These are phyloP conservation scores for Eustalomyia histrio DNA, from an alignment of 2,888 invertebrate species.

Conservation along the genomic window DNA sequence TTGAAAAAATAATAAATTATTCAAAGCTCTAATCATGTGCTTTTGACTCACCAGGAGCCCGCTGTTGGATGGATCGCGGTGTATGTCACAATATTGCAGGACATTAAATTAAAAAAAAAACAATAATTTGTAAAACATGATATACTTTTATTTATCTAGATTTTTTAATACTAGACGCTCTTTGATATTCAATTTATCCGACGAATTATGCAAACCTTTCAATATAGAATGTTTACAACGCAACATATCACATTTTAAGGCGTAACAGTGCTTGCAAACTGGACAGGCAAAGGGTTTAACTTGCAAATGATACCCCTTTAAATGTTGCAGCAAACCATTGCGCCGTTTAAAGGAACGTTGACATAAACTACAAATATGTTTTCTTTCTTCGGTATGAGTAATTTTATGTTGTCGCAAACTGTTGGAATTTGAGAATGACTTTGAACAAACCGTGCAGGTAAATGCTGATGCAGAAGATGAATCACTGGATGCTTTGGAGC, in stretches of 20 bases:
- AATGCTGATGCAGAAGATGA: conserved; percentile 13
- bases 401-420: conserved; percentile 77
- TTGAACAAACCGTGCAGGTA: conserved; percentile 65
- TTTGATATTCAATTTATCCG: conserved; percentile 10
- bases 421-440: conserved; percentile 66
- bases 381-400: conserved; percentile 75
- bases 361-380: conserved; percentile 76
- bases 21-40: too few species aligned
- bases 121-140: neutral
- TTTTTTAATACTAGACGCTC: conserved; percentile 26
- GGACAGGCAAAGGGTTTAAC: conserved; percentile 77
- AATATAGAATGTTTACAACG: conserved; percentile 76
- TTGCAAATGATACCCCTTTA: conserved; percentile 77
- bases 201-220: conserved; percentile 7
- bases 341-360: conserved; percentile 77
- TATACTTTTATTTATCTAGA: conserved; percentile 34
- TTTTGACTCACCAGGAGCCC: too few species aligned
- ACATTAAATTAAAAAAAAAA: too few species aligned
- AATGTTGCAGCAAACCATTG: conserved; percentile 77
- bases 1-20: too few species aligned
- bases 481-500: neutral
- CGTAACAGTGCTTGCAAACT: conserved; percentile 76
- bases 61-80: too few species aligned
- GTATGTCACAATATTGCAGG: too few species aligned
- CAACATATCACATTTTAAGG: conserved; percentile 78